phyloP scores from a whole-genome alignment of 2,797 vertebrate genomes.

The Brotogeris chrysoptera region DNA sequence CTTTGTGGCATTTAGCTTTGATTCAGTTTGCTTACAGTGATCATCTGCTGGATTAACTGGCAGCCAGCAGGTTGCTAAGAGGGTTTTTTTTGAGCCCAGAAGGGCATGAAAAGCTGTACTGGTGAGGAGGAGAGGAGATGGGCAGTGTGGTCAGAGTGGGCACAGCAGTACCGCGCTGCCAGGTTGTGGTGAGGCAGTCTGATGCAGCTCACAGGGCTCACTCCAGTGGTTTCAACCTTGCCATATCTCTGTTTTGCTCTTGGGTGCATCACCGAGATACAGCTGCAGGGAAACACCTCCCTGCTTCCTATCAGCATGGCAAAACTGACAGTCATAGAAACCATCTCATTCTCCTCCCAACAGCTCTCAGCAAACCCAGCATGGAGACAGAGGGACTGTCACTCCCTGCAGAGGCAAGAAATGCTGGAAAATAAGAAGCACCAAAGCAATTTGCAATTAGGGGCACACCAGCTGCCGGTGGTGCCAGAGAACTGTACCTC shows the following conservation, averaged over 20 bases:
- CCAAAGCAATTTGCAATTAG: not conserved
- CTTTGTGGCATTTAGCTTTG: accelerated
- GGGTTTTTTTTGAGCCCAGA: not conserved
- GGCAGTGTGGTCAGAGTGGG: accelerated
- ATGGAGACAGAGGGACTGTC: not conserved
- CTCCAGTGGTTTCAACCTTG: not conserved
- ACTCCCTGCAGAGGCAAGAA: not conserved
- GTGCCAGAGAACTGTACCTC: not conserved
- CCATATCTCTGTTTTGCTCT: not conserved
- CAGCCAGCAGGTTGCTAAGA: not conserved
- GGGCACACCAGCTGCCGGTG: not conserved
- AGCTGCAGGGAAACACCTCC: not conserved
- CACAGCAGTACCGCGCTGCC: accelerated
- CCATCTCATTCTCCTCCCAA: not conserved
- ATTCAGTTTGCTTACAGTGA: not conserved
- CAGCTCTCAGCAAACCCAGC: not conserved
- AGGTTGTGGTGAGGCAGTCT: accelerated
- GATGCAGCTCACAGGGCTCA: accelerated
- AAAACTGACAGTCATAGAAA: not conserved
- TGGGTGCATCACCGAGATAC: not conserved
- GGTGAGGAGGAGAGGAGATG: not conserved
- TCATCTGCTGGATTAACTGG: not conserved
- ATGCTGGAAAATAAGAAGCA: not conserved
- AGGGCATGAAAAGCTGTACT: not conserved
- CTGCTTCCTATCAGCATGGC: not conserved